Conservation (phyloP, 2,797 vertebrate species). For the Varecia variegata region DNA sequence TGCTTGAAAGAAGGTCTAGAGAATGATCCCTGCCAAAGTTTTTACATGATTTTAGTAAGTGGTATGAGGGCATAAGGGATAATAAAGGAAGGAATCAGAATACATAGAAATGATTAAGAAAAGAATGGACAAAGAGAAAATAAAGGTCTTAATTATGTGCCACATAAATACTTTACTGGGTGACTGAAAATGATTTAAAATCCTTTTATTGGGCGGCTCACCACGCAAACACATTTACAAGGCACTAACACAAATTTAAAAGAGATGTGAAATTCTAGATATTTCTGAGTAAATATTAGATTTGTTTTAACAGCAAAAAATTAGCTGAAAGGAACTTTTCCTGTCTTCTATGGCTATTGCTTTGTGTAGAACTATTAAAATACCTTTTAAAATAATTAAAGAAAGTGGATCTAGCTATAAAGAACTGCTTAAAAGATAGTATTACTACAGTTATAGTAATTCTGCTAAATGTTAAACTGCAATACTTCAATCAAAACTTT, state of each 20-base stretch:
- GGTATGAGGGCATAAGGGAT: neutral
- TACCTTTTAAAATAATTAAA: constrained; percentile 11
- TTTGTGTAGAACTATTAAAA: constrained; percentile 2
- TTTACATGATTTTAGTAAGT: neutral
- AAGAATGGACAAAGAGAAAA: neutral
- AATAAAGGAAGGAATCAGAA: neutral
- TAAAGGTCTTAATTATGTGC: neutral
- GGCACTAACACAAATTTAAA: neutral
- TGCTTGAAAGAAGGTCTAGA: neutral
- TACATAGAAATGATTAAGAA: neutral
- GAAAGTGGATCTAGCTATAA: neutral
- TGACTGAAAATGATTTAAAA: neutral
- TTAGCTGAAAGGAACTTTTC: neutral
- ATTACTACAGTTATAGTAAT: neutral
- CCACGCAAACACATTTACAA: neutral
- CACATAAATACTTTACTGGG: neutral
- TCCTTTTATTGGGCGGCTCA: neutral
- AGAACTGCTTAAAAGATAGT: neutral
- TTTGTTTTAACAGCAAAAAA: neutral
- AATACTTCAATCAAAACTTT: constrained; percentile 5
- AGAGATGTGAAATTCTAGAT: neutral
- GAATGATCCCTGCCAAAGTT: neutral
- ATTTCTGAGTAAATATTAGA: neutral
- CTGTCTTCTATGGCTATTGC: neutral
- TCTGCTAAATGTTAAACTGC: neutral